Conservation (phyloP, 2,888 invertebrate genomes). For the Drepana falcataria region DNA sequence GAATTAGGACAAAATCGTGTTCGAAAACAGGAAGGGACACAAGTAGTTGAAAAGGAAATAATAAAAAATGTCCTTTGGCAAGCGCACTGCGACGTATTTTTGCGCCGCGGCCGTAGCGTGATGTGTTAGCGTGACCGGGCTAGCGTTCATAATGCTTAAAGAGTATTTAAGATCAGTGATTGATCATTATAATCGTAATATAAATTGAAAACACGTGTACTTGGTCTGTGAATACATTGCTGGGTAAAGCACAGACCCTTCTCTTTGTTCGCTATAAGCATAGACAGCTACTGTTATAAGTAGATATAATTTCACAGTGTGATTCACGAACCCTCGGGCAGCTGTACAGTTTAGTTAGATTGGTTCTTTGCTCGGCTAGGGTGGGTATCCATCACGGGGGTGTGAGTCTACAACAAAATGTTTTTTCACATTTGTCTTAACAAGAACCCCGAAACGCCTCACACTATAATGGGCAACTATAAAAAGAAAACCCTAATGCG, state of each 20-base stretch:
- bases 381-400: slow-evolving; percentile 13
- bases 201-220: too few relatives aligned
- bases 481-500: neutral
- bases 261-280: neutral
- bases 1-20: neutral
- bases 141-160: too few relatives aligned
- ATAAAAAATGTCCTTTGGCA: too few relatives aligned
- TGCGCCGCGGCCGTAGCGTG: too few relatives aligned
- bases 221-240: neutral
- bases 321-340: slow-evolving; percentile 12
- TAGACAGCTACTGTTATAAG: neutral
- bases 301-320: slow-evolving; percentile 3
- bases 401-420: slow-evolving; percentile 12
- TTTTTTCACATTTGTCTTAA: neutral
- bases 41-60: too few relatives aligned
- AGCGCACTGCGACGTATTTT: too few relatives aligned
- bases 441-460: neutral
- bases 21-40: neutral
- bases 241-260: neutral
- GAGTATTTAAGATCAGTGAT: too few relatives aligned
- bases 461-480: neutral
- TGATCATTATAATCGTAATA: too few relatives aligned
- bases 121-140: too few relatives aligned
- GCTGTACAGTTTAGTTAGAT: slow-evolving; percentile 20
- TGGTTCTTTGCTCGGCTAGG: slow-evolving; percentile 15